Base-by-base conservation (phyloP, 2,888 invertebrate genomes). In the Piscicola geometra region DNA sequence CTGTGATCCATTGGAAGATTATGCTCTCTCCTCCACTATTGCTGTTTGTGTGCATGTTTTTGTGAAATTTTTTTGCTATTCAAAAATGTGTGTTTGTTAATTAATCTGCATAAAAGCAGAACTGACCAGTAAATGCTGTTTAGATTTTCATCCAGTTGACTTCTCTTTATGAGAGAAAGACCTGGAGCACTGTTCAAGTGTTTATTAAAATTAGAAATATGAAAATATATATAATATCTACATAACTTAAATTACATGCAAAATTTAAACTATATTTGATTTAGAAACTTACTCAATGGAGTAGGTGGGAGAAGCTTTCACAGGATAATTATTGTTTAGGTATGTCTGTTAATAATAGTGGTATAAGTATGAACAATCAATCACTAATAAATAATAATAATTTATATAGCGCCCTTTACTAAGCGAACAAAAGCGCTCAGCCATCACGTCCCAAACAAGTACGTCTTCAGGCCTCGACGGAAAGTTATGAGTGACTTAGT, bases 1-100 rank as follows among this genome's bases (percentile, higher is more conserved):
- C 89, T 83, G 92, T 91, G 18, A 91, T 89, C 91, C 91, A 92
- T 81, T 91, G 88, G 83, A 89, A 92, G 41, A 92, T 86, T 1
- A 92, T 88, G 79, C 89, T 89, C 83, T 90, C 89, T 47, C 92
- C 92, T 77, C 89, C 82, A 83, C 90, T 89, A 75, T 90, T 89
- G 82, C 91, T 91, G 85, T 33, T 77, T 77, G 32, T 56, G 56
- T 25, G 36, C 25, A 66, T 30, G 21, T n/a, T n/a, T n/a, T n/a
- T n/a, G n/a, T n/a, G 32, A 28, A 28, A 60, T 33, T 66, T 35
- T 36, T 41, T 41, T 41, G 15, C 9, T 41, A 15, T 9, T 15
- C 5, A 9, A 9, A 41, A 41, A 5, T 41, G 15, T 41, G 41
- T 41, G 5, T 41, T 41, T 41, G 41, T 56, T 18, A 15, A 5